Evolutionary conservation across 2,888 invertebrate genomes (phyloP).

Genomic region (Omphaloscelis lunosa): DNA sequence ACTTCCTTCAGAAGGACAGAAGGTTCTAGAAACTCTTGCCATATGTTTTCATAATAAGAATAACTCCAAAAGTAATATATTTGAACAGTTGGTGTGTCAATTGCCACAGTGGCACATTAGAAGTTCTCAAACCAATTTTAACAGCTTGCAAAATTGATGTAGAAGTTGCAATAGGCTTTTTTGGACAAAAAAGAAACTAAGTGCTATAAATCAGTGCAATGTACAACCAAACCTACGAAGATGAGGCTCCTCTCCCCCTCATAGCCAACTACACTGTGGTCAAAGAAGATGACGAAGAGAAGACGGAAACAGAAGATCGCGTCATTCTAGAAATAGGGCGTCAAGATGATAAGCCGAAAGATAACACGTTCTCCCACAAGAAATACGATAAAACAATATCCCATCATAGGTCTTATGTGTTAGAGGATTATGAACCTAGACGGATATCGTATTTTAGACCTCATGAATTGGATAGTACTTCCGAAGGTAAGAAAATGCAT

Average conservation of each 20-base stretch:
- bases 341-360: constrained; percentile 86
- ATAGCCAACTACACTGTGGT: constrained; percentile 84
- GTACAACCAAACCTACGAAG: constrained; percentile 84
- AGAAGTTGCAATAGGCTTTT: background rate
- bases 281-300: constrained; percentile 83
- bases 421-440: constrained; percentile 86
- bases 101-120: constrained; percentile 33
- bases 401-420: constrained; percentile 86
- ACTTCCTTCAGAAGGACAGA: constrained; percentile 1
- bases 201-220: constrained; percentile 65
- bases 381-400: constrained; percentile 89
- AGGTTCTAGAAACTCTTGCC: constrained; percentile 17
- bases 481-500: constrained; percentile 76
- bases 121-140: background rate
- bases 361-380: constrained; percentile 88
- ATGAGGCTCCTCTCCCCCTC: constrained; percentile 84
- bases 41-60: background rate
- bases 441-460: constrained; percentile 82
- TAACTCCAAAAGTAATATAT: background rate
- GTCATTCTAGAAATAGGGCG: constrained; percentile 89
- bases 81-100: background rate
- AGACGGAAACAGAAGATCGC: constrained; percentile 82
- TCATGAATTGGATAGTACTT: constrained; percentile 81
- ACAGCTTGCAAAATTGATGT: background rate
- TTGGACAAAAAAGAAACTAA: background rate